Percentiles rank a stretch among this genome's conserved stretches.
These are phyloP conservation scores for Peucedramus taeniatus DNA, from an alignment of 2,113 vertebrate genomes.

Conservation along the genomic window DNA sequence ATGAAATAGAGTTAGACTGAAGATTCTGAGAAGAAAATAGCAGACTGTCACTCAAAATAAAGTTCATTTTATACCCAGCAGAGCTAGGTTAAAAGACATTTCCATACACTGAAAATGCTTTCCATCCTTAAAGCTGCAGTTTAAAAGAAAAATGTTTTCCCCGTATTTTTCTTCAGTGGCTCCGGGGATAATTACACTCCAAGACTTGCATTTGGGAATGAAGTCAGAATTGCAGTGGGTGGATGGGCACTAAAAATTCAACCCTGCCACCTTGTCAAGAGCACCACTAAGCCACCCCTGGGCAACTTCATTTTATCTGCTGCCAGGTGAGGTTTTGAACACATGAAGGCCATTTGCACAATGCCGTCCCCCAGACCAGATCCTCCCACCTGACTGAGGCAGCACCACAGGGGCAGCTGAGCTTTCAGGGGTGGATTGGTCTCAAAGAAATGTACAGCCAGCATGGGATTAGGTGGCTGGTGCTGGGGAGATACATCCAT, in stretches of 20 bases:
- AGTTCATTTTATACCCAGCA: slow-evolving; percentile 68
- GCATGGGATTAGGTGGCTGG: neutral
- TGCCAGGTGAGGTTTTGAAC: neutral
- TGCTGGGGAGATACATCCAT: neutral
- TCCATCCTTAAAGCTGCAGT: neutral
- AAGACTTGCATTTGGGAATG: neutral
- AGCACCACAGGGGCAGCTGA: neutral
- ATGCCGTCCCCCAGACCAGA: neutral
- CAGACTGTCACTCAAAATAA: slow-evolving; percentile 82
- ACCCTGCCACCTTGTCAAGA: neutral
- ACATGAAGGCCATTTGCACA: neutral
- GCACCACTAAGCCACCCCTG: neutral
- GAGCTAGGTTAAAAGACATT: slow-evolving; percentile 50
- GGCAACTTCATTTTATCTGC: neutral
- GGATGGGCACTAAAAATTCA: neutral
- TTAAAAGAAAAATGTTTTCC: slow-evolving; percentile 2
- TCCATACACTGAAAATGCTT: slow-evolving; percentile 38
- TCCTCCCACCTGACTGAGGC: neutral
- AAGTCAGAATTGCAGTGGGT: neutral
- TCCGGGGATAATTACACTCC: neutral
- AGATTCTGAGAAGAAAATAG: slow-evolving; percentile 79
- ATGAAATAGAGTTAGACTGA: slow-evolving; percentile 85
- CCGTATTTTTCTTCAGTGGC: neutral
- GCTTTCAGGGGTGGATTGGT: neutral
- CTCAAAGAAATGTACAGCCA: accelerated